A percentile compares a stretch with the other conserved stretches of the same genome.
Conservation (phyloP, 2,113 vertebrate genomes). For the Rynchops niger region DNA sequence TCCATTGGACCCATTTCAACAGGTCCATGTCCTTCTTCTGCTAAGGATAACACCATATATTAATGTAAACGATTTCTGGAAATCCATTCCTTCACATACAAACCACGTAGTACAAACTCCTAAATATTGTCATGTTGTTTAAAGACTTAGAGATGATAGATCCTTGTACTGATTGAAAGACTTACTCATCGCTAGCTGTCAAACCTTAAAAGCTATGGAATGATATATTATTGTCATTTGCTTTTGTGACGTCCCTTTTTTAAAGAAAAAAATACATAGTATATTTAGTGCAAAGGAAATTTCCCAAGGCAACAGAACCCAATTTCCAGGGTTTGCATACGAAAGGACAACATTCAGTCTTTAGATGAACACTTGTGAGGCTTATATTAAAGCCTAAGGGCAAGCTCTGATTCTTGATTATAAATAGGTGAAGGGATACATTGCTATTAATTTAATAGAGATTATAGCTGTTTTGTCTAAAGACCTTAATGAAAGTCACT, state of each 20-base stretch:
- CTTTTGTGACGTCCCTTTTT: neutral
- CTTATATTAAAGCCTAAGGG: neutral
- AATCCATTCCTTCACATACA: neutral
- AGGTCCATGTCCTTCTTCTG: no score
- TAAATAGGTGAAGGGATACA: neutral
- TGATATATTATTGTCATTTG: neutral
- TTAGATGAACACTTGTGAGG: neutral
- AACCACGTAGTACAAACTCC: neutral
- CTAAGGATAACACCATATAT: neutral
- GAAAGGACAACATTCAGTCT: neutral
- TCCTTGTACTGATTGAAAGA: neutral
- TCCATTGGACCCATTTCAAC: no score
- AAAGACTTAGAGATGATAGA: neutral
- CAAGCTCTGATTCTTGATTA: neutral
- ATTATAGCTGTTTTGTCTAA: neutral
- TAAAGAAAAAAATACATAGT: neutral
- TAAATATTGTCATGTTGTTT: neutral
- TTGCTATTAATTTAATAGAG: neutral
- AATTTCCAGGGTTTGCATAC: neutral
- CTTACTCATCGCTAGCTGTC: neutral
- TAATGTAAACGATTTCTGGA: neutral
- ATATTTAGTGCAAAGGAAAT: neutral
- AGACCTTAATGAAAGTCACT: neutral
- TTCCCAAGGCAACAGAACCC: neutral
- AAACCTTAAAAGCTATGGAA: neutral